Base-by-base conservation (phyloP, 2,113 vertebrate genomes). In the Cisticola juncidis region DNA sequence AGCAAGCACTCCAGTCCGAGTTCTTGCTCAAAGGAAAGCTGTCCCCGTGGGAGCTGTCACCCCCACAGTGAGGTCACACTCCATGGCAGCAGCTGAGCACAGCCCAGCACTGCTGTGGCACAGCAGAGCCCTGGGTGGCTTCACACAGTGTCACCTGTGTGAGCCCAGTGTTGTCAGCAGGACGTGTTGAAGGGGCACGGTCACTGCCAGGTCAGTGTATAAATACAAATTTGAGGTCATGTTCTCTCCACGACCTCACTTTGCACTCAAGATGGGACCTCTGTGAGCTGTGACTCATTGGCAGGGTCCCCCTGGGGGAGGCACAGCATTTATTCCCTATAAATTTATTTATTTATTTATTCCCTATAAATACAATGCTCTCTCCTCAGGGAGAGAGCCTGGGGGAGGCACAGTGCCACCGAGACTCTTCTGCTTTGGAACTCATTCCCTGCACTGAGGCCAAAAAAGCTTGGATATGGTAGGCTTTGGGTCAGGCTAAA, bases 31-130 rank as follows among this genome's bases (percentile, higher is more conserved):
- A 3, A 66, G 73, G 44, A 83, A 64, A 51, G 51, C 62, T n/a
- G 72, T 86, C 47, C 77, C 66, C 0, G 2, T 29, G 36, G 51
- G 38, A 85, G 35, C 72, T 1, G 1, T 14, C 48, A 1, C 50
- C 0, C 0, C 54, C 23, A n/a, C 1, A 0, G 14, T 10, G 36
- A 19, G 47, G 33, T 10, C 14, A 0, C 1, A 28, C 60, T 61
- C 45, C 28, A 1, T 45, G 18, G 66, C 84, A 24, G 28, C 50
- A 0, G 3, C 50, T 61, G 90, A 19, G 11, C 72, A 5, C 2
- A 0, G 28, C 71, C 25, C 53, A 6, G 71, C 62, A 1, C 26
- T 3, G 2, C 1, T 3, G 8, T 1, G 5, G 44, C 6, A 0
- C 6, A 18, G 53, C 65, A 5, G 9, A 65, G 66, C 74, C 61